Evolutionary conservation across 2,888 invertebrate genomes (phyloP).

Genomic region (Peribatodes rhomboidaria): DNA sequence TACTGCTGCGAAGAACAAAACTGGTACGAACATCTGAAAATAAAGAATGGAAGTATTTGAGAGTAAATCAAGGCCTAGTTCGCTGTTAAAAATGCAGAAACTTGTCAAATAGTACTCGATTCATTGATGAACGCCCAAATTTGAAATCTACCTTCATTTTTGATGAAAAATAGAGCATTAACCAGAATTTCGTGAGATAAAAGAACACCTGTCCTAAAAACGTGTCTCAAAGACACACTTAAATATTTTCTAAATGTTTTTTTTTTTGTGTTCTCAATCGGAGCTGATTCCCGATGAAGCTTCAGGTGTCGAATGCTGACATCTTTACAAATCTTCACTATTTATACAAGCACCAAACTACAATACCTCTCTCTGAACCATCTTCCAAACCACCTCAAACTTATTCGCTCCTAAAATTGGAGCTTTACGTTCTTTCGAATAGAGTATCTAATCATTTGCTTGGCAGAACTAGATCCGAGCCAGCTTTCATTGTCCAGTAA

Average conservation of each 20-base stretch:
- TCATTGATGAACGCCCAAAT: neutral
- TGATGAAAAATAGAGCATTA: neutral
- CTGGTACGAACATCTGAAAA: slow-evolving; percentile 9
- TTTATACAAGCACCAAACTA: slow-evolving; percentile 11
- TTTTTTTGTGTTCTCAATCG: neutral
- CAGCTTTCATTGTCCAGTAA: slow-evolving; percentile 21
- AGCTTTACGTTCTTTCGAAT: neutral
- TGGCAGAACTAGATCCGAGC: neutral
- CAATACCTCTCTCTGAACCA: slow-evolving; percentile 10
- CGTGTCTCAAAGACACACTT: too few species aligned
- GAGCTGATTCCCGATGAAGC: slow-evolving; percentile 1
- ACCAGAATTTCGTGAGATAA: too few species aligned
- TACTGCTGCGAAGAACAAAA: neutral
- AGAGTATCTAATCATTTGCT: neutral
- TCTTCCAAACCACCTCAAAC: neutral
- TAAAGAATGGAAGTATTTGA: neutral
- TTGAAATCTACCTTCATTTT: neutral
- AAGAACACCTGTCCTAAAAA: neutral
- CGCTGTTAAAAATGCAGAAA: neutral
- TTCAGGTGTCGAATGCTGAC: slow-evolving; percentile 6
- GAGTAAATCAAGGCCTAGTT: neutral
- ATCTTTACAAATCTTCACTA: slow-evolving; percentile 1
- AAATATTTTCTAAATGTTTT: neutral
- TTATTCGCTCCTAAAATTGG: neutral
- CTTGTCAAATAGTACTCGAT: neutral